Conservation (phyloP, 2,888 invertebrate species). For the Eupithecia insigniata region DNA sequence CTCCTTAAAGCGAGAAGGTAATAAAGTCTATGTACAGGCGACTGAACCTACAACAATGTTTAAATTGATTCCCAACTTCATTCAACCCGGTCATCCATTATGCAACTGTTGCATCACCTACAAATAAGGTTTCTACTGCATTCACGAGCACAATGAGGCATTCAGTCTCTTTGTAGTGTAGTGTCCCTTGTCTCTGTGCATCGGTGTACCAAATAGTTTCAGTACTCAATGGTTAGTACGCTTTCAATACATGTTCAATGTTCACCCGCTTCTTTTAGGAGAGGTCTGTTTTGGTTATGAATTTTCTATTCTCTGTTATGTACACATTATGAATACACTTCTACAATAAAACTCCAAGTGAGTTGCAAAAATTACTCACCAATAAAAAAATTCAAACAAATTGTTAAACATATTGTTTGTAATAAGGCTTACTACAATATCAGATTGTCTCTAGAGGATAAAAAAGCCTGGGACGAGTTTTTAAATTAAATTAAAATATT, state of each 20-base stretch:
- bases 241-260: neutral
- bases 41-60: neutral
- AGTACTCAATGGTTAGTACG: neutral
- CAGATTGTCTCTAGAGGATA: too few relatives aligned
- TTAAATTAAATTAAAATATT: too few relatives aligned
- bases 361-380: too few relatives aligned
- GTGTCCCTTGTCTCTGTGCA: neutral
- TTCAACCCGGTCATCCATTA: constrained; percentile 16
- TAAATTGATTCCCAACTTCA: constrained; percentile 2
- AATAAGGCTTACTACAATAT: too few relatives aligned
- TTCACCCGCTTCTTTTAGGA: neutral
- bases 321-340: too few relatives aligned
- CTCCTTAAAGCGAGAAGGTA: neutral
- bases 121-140: constrained; percentile 40
- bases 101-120: constrained; percentile 29
- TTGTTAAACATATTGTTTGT: too few relatives aligned
- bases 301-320: neutral
- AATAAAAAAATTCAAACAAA: too few relatives aligned
- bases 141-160: constrained; percentile 50
- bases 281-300: neutral
- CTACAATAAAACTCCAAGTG: too few relatives aligned
- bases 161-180: constrained; percentile 42
- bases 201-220: neutral
- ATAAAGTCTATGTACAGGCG: neutral
- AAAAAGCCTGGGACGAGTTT: too few relatives aligned